A percentile compares a stretch with the other conserved stretches of the same genome.
phyloP scores from a whole-genome alignment of 2,113 vertebrate species.

The Upupa epops region DNA sequence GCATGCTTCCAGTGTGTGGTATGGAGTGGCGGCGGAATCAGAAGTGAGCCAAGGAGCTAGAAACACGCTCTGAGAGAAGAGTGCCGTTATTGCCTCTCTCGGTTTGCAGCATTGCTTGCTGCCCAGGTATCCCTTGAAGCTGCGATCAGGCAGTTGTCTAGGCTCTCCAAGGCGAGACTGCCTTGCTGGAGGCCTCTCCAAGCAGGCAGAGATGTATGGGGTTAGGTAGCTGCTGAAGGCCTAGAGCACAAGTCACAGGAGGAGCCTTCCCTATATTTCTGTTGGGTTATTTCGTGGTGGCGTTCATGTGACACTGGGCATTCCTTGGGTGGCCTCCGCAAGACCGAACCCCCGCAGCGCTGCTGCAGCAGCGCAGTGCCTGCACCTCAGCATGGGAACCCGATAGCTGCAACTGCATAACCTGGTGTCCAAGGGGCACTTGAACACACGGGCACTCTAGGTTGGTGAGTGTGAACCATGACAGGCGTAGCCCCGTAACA shows the following conservation, averaged over 20 bases:
- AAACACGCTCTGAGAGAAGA: too few relatives aligned
- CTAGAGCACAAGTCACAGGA: too few relatives aligned
- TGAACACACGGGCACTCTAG: neutral
- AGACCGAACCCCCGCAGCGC: neutral
- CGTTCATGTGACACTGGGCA: neutral
- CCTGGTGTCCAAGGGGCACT: neutral
- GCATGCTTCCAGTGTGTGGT: too few relatives aligned
- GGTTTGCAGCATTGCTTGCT: neutral
- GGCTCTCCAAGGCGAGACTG: neutral
- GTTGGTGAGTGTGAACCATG: neutral
- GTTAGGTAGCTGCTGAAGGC: neutral
- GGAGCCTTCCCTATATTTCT: too few relatives aligned
- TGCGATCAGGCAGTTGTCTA: neutral
- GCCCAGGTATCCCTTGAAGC: neutral
- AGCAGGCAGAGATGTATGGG: too few relatives aligned
- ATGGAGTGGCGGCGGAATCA: too few relatives aligned
- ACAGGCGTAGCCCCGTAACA: neutral
- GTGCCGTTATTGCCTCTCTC: too few relatives aligned
- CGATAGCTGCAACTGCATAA: fast-evolving
- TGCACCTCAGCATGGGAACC: neutral
- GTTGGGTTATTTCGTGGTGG: too few relatives aligned
- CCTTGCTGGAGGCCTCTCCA: neutral
- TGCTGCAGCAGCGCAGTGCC: neutral
- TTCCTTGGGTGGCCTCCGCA: neutral
- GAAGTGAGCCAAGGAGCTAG: too few relatives aligned